Base-by-base conservation (phyloP, 2,797 vertebrate species). In the Muscicapa striata region DNA sequence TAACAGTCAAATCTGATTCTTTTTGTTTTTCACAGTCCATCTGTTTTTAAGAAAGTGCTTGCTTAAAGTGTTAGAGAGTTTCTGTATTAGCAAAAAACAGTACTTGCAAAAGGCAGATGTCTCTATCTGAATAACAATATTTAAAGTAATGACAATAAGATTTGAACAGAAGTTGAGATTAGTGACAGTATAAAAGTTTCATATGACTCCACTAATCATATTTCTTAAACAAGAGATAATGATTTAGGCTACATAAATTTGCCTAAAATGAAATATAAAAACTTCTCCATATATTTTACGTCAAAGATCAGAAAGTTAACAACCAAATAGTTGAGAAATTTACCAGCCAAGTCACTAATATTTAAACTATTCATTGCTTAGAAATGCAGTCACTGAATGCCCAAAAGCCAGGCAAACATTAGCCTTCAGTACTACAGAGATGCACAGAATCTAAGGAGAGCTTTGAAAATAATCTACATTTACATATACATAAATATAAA, bases 41-140 rank as follows among this genome's bases (percentile, higher is more conserved):
- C 87, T 83, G 90, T 84, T 95, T 93, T 86, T 78, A 88, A 90
- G 66, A 62, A 95, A 96, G 93, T 90, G 46, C 41, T 91, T 94
- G 73, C 79, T 62, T 18, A 1, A 86, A 52, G 48, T 41, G 40
- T 46, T 78, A 75, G 21, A 67, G 36, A 85, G 76, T 95, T 95
- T 94, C 93, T 94, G n/a, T 90, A 91, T 95, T 73, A 91, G 80
- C 76, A 91, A 91, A 90, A 72, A 68, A 0, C 57, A 76, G 49
- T 75, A 86, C 69, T 86, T 76, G 76, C 43, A 72, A 62, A 74
- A 91, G 83, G 52, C 85, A 91, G 74, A 78, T 87, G 76, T 77
- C 84, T 41, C 18, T 51, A 73, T 73, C 51, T 81, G 76, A 93
- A 83, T 11, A 90, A 84, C 55, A 91, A 24, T 58, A 73, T 77